Evolutionary conservation across 1,140 invertebrate genomes (phyloP).

Genomic region (Drosophila sucinea): DNA sequence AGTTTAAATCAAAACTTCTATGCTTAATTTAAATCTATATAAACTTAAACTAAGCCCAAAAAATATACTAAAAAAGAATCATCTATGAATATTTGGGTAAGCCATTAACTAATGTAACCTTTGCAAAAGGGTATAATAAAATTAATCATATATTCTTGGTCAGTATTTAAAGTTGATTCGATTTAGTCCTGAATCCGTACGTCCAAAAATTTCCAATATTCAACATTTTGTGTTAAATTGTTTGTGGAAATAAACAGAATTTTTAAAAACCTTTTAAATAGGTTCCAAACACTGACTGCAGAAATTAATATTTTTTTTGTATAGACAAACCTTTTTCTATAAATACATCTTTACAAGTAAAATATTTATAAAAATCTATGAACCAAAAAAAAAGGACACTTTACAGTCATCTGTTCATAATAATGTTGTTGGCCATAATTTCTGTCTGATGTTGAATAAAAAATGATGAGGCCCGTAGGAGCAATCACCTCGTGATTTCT

Average conservation of each 20-base stretch:
- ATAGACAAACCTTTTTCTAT: neutral
- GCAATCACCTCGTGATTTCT: neutral
- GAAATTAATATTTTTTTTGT: neutral
- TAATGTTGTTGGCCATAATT: neutral
- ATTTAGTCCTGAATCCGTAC: no score
- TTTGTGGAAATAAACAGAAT: no score
- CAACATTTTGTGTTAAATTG: no score
- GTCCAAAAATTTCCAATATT: no score
- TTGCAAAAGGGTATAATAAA: no score
- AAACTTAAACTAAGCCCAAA: constrained; percentile 52
- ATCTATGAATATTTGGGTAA: constrained; percentile 83
- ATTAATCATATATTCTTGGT: no score
- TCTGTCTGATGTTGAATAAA: neutral
- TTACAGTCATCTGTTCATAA: neutral
- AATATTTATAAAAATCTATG: neutral
- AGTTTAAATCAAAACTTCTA: constrained; percentile 36
- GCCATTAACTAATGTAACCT: neutral
- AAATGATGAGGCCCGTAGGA: no score
- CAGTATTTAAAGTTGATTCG: no score
- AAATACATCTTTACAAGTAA: neutral
- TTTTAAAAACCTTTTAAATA: no score
- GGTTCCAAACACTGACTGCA: no score
- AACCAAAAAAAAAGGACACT: neutral
- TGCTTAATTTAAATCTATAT: constrained; percentile 35
- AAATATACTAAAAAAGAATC: constrained; percentile 51